Base-by-base conservation (phyloP, 2,888 invertebrate genomes). In the Hirtodrosophila histrioides region DNA sequence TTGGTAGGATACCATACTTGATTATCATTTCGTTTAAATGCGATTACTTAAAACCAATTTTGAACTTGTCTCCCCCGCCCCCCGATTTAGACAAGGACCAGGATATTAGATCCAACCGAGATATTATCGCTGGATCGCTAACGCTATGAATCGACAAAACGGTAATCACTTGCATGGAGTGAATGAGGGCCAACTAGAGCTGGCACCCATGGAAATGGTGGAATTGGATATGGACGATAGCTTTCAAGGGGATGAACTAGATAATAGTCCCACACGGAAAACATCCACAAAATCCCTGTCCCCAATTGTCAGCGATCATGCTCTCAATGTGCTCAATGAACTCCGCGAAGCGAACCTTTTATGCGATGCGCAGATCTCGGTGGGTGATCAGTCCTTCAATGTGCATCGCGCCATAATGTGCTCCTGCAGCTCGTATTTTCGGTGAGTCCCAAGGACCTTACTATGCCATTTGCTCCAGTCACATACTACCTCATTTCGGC, bases 381-480 rank as follows among this genome's bases (percentile, higher is more conserved):
- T 96, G 57, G 95, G 96, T 81, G 97, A 97, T 90, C 96, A 96
- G 65, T 94, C 95, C 53, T 97, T 97, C 89, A 95, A 95, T 37
- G 96, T 98, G 54, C 98, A 98, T 92, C 94, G 97, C 71, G 95
- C 96, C 62, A 95, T 97, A 78, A 93, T 97, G 84, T 96, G 96
- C 67, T 95, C 97, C 58, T 97, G 97, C 92, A 98, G 98, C 89
- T 95, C 96, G 39, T 98, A 97, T 92, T 98, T 98, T 92, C 94
- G 95, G 96, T 96, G 92, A 91, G 27, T 27, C 27, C 27, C 27
- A 27, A 27, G 1, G 17, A 17, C 17, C 1, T 17, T 1, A 17
- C 17, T 2, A 17, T 17, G 17, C 17, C 17, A 27, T 3, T 27
- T 27, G 27, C 27, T 27, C 17, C 17, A 17, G 17, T 17, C 17